phyloP scores from a whole-genome alignment of 2,797 vertebrate species.

The Podarcis lilfordi region DNA sequence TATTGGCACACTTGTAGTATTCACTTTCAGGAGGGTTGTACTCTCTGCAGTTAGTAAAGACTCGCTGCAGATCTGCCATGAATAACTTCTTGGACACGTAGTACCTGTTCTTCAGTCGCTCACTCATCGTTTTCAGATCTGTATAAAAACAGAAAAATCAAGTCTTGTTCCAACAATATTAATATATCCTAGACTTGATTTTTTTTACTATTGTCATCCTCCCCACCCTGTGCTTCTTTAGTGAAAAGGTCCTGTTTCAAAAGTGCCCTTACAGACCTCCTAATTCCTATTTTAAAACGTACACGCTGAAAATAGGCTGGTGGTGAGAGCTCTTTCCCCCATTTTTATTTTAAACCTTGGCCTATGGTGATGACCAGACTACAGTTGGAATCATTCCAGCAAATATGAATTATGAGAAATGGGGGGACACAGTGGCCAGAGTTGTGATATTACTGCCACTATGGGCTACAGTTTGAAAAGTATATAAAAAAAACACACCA shows the following conservation, averaged over 20 bases:
- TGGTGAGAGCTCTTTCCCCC: neutral
- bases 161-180: conserved; percentile 50
- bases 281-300: neutral
- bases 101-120: conserved; percentile 97
- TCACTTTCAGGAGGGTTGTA: conserved; percentile 99
- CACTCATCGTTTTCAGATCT: conserved; percentile 99
- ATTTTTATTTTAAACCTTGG: neutral
- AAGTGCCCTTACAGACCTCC: too few relatives aligned
- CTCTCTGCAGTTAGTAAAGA: conserved; percentile 98
- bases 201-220: neutral
- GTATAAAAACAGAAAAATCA: conserved; percentile 72
- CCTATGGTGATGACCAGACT: neutral
- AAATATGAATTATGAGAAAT: neutral
- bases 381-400: neutral
- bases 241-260: neutral
- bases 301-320: neutral
- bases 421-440: neutral
- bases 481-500: neutral
- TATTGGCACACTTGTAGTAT: conserved; percentile 99
- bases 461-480: neutral
- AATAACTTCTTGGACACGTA: conserved; percentile 98
- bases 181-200: neutral
- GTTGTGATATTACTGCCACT: neutral
- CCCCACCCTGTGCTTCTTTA: neutral
- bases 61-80: conserved; percentile 99